Evolutionary conservation across 2,888 invertebrate species (phyloP).

Genomic region (Eremobia ochroleuca): DNA sequence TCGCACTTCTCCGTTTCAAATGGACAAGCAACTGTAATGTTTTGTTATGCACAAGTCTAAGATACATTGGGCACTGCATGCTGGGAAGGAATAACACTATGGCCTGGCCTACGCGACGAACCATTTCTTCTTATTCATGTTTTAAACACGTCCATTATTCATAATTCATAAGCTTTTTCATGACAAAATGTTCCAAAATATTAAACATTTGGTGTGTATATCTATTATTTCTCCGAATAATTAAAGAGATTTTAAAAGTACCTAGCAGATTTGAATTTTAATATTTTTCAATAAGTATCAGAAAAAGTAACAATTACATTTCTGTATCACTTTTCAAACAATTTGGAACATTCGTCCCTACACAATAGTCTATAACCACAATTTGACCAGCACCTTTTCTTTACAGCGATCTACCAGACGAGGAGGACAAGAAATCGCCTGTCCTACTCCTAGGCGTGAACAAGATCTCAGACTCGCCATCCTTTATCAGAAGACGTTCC

Average conservation of each 20-base stretch:
- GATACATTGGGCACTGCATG: constrained; percentile 21
- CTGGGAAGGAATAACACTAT: constrained; percentile 23
- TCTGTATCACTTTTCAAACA: not conserved
- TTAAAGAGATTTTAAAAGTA: not conserved
- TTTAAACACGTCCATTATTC: constrained; percentile 8
- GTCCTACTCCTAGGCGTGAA: constrained; percentile 92
- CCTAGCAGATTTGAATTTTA: no score
- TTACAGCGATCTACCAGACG: constrained; percentile 92
- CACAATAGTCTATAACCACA: constrained; percentile 26
- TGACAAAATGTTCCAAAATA: constrained; percentile 33
- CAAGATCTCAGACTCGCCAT: constrained; percentile 89
- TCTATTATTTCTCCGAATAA: not conserved
- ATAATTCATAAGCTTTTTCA: constrained; percentile 41
- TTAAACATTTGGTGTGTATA: not conserved
- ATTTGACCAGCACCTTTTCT: constrained; percentile 64
- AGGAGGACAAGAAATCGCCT: constrained; percentile 91
- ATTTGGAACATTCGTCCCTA: constrained; percentile 38
- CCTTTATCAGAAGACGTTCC: constrained; percentile 84
- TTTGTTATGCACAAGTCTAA: not conserved
- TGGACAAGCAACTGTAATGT: not conserved
- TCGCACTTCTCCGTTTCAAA: not conserved
- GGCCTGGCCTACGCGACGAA: not conserved
- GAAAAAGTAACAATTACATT: not conserved
- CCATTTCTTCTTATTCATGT: not conserved
- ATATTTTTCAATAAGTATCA: not conserved